Percentiles rank a stretch among this genome's conserved stretches.
Evolutionary conservation across 2,888 invertebrate species (phyloP).

Genomic region (Strigamia transsilvanica): DNA sequence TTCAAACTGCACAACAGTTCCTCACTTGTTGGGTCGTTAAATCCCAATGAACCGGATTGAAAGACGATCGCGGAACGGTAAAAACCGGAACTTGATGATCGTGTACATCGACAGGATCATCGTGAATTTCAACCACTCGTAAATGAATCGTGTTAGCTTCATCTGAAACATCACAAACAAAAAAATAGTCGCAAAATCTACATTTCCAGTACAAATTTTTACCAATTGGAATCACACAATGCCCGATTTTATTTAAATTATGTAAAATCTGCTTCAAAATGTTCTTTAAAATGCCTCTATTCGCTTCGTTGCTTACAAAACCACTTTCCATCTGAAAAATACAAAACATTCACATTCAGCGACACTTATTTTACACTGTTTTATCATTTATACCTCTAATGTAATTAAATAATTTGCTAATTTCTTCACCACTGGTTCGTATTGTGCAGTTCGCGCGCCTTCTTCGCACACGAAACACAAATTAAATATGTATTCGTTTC

Average conservation of each 20-base stretch:
- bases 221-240: constrained; percentile 70
- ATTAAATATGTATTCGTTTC: constrained; percentile 96
- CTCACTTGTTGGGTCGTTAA: constrained; percentile 89
- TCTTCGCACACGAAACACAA: constrained; percentile 93
- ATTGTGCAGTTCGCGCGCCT: constrained; percentile 87
- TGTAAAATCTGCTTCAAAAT: constrained; percentile 80
- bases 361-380: background rate
- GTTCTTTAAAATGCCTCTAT: constrained; percentile 75
- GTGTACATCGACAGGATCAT: constrained; percentile 80
- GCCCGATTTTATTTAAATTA: constrained; percentile 81
- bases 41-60: constrained; percentile 77
- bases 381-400: constrained; percentile 58
- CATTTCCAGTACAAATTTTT: too few relatives aligned
- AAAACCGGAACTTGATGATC: constrained; percentile 93
- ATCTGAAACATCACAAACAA: constrained; percentile 67
- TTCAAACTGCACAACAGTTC: too few relatives aligned
- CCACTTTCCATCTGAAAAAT: constrained; percentile 75
- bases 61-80: constrained; percentile 70
- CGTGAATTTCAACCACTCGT: constrained; percentile 82
- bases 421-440: constrained; percentile 93
- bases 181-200: too few relatives aligned
- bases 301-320: constrained; percentile 76
- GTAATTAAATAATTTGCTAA: constrained; percentile 86
- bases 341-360: constrained; percentile 34
- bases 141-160: constrained; percentile 88